Base-by-base conservation (phyloP, 2,888 invertebrate genomes). In the Ferrisia virgata region DNA sequence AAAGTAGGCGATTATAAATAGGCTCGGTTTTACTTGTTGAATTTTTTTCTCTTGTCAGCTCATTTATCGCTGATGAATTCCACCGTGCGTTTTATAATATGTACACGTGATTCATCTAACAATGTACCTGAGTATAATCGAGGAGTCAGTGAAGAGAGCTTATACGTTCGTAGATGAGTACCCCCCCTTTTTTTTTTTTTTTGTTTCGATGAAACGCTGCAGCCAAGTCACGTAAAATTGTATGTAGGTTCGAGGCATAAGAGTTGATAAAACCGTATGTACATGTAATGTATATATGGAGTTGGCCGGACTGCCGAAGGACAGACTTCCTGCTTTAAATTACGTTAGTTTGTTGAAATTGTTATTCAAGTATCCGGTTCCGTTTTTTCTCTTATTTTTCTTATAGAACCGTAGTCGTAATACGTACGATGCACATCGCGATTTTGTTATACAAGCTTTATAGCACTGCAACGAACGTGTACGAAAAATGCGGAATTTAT, bases 361-460 rank as follows among this genome's bases (percentile, higher is more conserved):
- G 72, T 72, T 72, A 72, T 72, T 72, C 72, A 18, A 72, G 72
- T 72, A 72, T 72, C 72, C 72, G 72, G 72, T 72, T 72, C 72
- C 72, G 72, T 72, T 72, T 72, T 64, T 64, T 53, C 53, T 64
- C 28, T 64, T 43, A 9, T 11, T 64, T 3, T 18, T 47, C 18
- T 18, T 47, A 8, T 43, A n/a, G n/a, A n/a, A n/a, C n/a, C n/a
- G n/a, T n/a, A n/a, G n/a, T 8, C 39, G 39, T 39, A 4, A 6
- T 53, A n/a, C 53, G 18, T 69, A 22, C 72, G 28, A 15, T 47
- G 72, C 25, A 72, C 31, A 72, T 33, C 33, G 31, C 33, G 72
- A 72, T 33, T 72, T 72, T 72, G 72, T 31, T 31, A n/a, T n/a
- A 33, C 36, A 25, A 72, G 69, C 69, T 72, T 58, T 72, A 72